Evolutionary conservation across 2,113 vertebrate genomes (phyloP), one percentile per base, ranked within the genome.

Genomic region (Hippocampus zosterae): DNA sequence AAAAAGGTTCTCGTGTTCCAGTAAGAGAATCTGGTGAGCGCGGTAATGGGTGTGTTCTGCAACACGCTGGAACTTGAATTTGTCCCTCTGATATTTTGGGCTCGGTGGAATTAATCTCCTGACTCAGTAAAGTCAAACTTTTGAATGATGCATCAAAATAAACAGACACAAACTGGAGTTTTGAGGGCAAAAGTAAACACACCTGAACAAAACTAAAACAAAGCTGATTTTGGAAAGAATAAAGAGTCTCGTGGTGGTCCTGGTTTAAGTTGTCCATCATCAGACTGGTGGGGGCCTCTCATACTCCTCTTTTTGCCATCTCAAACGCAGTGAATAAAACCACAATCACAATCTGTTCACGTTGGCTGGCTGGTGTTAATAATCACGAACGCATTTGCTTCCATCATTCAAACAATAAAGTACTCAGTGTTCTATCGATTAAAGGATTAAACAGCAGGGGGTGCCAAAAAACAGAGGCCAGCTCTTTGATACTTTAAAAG

Each of bases 401-500:
- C 5, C 33, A 37, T 1, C 33, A 40, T n/a, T 7, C 5, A 1
- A 52, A 12, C 56, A 15, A 25, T 27, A 18, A 16, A 62, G n/a
- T 42, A 50, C 25, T 11, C 46, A 19, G 13, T 67, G 29, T 73
- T 53, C 69, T 23, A 50, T 41, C 23, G 52, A 73, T 74, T 86
- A 78, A 85, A 85, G 85, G 37, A 65, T 41, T 48, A 44, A 71
- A 85, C 89, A 84, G 85, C 68, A 90, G 89, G 87, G 85, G 89
- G 88, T 75, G 88, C 87, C 77, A 90, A 71, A 88, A 80, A 81
- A 82, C 81, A 86, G 70, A 81, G 77, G 83, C 78, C 74, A 82
- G 74, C 46, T 68, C 82, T 85, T 77, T 78, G 23, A 75, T 75
- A 74, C 42, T 59, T 21, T 42, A 27, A 0, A 37, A 52, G 65